Evolutionary conservation across 2,113 vertebrate genomes (phyloP).

Genomic region (Antigone vipio): DNA sequence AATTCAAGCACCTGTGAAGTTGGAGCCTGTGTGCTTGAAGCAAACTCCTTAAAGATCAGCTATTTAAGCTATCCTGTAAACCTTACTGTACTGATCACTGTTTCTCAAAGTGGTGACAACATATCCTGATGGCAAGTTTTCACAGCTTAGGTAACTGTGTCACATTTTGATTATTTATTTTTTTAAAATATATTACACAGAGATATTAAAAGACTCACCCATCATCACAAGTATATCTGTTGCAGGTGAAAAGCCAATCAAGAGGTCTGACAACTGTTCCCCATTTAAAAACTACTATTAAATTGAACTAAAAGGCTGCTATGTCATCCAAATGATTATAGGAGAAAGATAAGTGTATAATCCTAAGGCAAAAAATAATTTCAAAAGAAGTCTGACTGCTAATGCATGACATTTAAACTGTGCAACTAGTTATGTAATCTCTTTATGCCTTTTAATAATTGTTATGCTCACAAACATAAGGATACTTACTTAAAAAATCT

Average conservation of each 20-base stretch:
- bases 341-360: not conserved
- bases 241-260: not conserved
- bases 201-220: not conserved
- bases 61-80: not conserved
- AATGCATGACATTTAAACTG: not conserved
- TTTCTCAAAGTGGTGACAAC: not conserved
- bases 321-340: not conserved
- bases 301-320: not conserved
- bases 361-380: not conserved
- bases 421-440: not conserved
- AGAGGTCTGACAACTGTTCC: not conserved
- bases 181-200: not conserved
- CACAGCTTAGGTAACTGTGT: not conserved
- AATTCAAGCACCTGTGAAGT: not conserved
- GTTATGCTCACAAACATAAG: not conserved
- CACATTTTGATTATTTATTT: not conserved
- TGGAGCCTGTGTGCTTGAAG: not conserved
- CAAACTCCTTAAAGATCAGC: not conserved
- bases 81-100: not conserved
- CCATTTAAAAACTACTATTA: not conserved
- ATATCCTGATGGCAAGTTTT: not conserved
- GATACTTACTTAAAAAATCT: not conserved
- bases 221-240: not conserved
- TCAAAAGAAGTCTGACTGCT: not conserved
- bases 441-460: not conserved